A percentile compares a stretch with the other conserved stretches of the same genome.
These are phyloP conservation scores for Calameuta filiformis DNA, from an alignment of 2,888 invertebrate species.

Conservation along the genomic window DNA sequence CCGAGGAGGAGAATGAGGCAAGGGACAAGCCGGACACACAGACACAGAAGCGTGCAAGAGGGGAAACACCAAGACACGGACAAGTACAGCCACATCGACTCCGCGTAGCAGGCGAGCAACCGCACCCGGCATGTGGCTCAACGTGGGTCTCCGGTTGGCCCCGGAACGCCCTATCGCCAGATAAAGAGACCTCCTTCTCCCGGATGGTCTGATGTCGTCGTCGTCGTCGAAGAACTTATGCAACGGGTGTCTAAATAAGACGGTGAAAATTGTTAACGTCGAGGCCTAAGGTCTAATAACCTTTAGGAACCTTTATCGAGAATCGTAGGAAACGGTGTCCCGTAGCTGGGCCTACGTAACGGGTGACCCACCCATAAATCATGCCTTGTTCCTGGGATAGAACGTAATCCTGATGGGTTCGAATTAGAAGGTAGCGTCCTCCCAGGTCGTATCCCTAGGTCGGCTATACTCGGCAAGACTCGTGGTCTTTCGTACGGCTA, in stretches of 20 bases:
- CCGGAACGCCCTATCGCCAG: constrained; percentile 15
- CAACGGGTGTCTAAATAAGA: neutral
- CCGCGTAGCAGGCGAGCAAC: constrained; percentile 36
- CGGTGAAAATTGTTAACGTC: neutral
- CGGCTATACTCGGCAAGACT: neutral
- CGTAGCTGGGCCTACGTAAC: neutral
- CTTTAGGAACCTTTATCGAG: neutral
- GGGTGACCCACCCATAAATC: neutral
- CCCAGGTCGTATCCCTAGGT: neutral
- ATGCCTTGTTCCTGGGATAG: neutral
- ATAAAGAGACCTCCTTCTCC: constrained; percentile 10
- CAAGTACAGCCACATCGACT: constrained; percentile 7
- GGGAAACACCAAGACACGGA: constrained; percentile 2
- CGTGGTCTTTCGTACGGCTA: neutral
- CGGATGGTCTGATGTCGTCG: constrained; percentile 21
- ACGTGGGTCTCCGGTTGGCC: constrained; percentile 29
- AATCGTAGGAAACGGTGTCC: neutral
- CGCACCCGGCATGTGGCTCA: constrained; percentile 31
- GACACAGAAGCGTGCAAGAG: constrained; percentile 12
- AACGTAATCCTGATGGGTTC: neutral
- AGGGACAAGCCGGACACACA: constrained; percentile 12
- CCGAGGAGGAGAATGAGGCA: constrained; percentile 22
- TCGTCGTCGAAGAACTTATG: constrained; percentile 17
- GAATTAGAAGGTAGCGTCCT: neutral
- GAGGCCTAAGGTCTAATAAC: neutral